Base-by-base conservation (phyloP, 2,888 invertebrate species). In the Entomobrya proxima region DNA sequence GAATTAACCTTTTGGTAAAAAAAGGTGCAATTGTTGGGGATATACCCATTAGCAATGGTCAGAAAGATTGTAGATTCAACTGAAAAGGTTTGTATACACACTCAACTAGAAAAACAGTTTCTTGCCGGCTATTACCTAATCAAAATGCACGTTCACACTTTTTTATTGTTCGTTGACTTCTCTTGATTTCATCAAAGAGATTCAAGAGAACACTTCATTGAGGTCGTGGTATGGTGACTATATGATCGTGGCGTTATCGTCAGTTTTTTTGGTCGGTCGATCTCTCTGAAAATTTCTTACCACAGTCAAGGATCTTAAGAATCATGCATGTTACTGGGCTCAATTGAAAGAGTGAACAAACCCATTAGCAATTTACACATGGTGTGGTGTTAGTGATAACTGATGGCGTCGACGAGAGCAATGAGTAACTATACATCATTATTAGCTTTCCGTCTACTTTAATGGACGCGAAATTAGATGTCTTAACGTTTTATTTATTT, bases 321-420 rank as follows among this genome's bases (percentile, higher is more conserved):
- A 15, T 69, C 11, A 40, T 44, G 32, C 21, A 11, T 37, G 32
- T 21, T 1, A 9, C n/a, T 6, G n/a, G 35, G 35, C 21, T 21
- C 7, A 58, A 30, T 37, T 58, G 6, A 11, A 9, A 44, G 40
- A 72, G 69, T 72, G 69, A 72, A 72, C 69, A 72, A 72, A 72
- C 69, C 69, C 69, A 72, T 72, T 72, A 72, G 69, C 69, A 72
- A 72, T 72, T 72, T 72, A 47, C 69, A 72, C 69, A 72, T 44
- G 40, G n/a, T n/a, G n/a, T n/a, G n/a, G n/a, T n/a, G n/a, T n/a
- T n/a, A n/a, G n/a, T n/a, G n/a, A n/a, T n/a, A n/a, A n/a, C n/a
- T n/a, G n/a, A n/a, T n/a, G n/a, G n/a, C n/a, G 47, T 47, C 5
- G 15, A 47, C 15, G 47, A 47, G 13, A 13, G 2, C n/a, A 13